Evolutionary conservation across 2,797 vertebrate species (phyloP).

Genomic region (Argya squamiceps): DNA sequence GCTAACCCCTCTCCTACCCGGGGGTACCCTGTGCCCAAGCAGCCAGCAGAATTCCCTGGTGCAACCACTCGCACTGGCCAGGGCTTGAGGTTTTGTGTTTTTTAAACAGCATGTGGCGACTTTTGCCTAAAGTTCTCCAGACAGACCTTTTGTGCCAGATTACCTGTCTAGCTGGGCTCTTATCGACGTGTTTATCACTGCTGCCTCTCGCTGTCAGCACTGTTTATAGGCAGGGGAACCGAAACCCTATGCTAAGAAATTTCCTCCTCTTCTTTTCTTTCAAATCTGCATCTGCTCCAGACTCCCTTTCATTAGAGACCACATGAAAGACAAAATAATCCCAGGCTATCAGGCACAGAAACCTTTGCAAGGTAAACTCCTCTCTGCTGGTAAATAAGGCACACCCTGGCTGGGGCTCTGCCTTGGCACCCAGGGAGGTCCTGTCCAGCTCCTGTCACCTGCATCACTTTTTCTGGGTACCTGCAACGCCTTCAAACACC

Average conservation of each 20-base stretch:
- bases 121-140: constrained; percentile 40
- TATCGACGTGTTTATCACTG: constrained; percentile 32
- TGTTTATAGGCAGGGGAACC: constrained; percentile 65
- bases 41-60: neutral
- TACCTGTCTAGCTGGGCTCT: constrained; percentile 60
- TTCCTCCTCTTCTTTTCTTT: constrained; percentile 67
- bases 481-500: neutral
- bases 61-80: fast-evolving
- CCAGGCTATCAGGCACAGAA: constrained; percentile 52
- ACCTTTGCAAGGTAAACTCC: neutral
- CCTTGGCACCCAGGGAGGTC: neutral
- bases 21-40: neutral
- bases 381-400: constrained; percentile 39
- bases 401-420: neutral
- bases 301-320: constrained; percentile 67
- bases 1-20: neutral
- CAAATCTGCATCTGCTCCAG: constrained; percentile 64
- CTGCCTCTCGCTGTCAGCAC: constrained; percentile 59
- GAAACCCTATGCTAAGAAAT: constrained; percentile 59
- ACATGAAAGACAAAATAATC: constrained; percentile 69
- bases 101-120: neutral
- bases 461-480: neutral
- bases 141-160: constrained; percentile 41
- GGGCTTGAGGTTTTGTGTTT: constrained; percentile 20
- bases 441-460: neutral